Percentiles rank a stretch among this genome's conserved stretches.
phyloP scores from a whole-genome alignment of 2,888 invertebrate species.

The Amorpha juglandis region DNA sequence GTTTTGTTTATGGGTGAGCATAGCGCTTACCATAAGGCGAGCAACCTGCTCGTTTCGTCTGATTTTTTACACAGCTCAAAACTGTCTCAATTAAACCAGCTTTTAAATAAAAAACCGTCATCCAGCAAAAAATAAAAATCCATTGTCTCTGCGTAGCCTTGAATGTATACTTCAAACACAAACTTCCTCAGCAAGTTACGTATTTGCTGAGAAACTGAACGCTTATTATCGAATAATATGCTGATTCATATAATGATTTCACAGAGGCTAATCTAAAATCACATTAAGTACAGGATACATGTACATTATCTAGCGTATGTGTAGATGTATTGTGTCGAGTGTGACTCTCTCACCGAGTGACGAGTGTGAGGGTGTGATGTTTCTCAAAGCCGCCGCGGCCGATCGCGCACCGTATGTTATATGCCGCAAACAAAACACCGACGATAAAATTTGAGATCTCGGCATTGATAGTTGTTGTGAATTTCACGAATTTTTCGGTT shows the following conservation, averaged over 20 bases:
- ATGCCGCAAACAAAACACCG: slow-evolving; percentile 37
- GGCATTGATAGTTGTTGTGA: slow-evolving; percentile 31
- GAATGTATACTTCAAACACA: neutral
- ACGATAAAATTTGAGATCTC: slow-evolving; percentile 41
- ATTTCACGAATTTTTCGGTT: slow-evolving; percentile 46
- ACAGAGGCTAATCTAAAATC: slow-evolving; percentile 7
- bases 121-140: too few species aligned
- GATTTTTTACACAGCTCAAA: too few species aligned
- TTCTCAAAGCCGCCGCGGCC: slow-evolving; percentile 5
- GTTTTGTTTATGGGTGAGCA: too few species aligned
- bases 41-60: too few species aligned
- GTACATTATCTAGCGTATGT: slow-evolving; percentile 26
- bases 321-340: neutral
- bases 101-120: too few species aligned
- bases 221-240: neutral
- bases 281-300: slow-evolving; percentile 35
- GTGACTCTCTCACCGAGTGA: neutral
- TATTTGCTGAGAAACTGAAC: neutral
- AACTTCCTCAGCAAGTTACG: neutral
- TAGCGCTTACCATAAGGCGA: too few species aligned
- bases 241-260: slow-evolving; percentile 18
- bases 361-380: neutral
- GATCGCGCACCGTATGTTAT: neutral
- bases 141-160: too few species aligned
- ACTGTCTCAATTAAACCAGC: too few species aligned